phyloP scores from a whole-genome alignment of 2,113 vertebrate genomes.

The Ciconia maguari region DNA sequence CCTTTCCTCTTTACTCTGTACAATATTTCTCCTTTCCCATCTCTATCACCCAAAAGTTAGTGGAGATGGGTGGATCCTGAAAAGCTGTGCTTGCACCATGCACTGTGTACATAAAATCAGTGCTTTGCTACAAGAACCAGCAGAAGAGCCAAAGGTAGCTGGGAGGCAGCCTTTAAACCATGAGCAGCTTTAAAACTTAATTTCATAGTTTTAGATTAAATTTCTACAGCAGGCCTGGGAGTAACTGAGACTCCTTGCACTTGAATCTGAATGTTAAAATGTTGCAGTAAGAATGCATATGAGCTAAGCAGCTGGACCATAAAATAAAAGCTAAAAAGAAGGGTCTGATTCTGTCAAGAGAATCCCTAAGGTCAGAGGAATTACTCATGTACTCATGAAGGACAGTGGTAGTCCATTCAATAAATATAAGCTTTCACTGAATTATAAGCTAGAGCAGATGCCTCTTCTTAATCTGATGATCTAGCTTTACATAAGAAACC shows the following conservation, averaged over 20 bases:
- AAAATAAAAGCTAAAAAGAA: not conserved
- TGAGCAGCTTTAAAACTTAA: not conserved
- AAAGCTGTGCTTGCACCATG: not conserved
- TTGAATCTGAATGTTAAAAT: not conserved
- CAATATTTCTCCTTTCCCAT: not conserved
- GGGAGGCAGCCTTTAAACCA: not conserved
- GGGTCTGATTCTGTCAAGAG: not conserved
- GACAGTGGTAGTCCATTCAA: not conserved
- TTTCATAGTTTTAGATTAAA: not conserved
- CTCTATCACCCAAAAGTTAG: not conserved
- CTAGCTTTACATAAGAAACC: not conserved
- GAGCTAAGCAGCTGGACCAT: not conserved
- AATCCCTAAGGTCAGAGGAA: not conserved
- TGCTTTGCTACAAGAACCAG: not conserved
- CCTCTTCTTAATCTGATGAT: not conserved
- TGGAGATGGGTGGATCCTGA: not conserved
- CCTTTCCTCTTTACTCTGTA: not conserved
- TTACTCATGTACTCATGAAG: not conserved
- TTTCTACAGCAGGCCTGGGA: not conserved
- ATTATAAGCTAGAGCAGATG: not conserved
- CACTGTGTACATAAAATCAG: not conserved
- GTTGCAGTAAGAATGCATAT: not conserved
- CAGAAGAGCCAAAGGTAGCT: not conserved
- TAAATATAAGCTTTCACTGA: not conserved
- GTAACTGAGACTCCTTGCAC: not conserved